Evolutionary conservation across 2,797 vertebrate genomes (phyloP).

Genomic region (Anniella stebbinsi): DNA sequence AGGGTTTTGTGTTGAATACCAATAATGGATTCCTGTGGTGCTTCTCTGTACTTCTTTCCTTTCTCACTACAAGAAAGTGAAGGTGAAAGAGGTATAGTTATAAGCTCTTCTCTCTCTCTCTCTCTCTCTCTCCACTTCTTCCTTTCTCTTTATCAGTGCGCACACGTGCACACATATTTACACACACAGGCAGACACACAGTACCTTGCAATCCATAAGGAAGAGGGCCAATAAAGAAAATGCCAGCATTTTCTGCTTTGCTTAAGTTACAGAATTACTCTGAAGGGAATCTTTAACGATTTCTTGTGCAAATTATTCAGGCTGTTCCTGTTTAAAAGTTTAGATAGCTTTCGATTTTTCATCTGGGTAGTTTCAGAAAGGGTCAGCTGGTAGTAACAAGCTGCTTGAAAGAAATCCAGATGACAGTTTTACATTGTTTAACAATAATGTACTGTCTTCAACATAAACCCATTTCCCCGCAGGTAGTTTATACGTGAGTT

Average conservation of each 20-base stretch:
- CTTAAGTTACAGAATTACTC: background rate
- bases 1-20: too few relatives aligned
- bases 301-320: background rate
- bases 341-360: background rate
- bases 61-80: background rate
- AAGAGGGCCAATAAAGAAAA: background rate
- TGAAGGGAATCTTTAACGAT: background rate
- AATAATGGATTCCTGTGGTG: background rate
- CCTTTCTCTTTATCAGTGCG: background rate
- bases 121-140: background rate
- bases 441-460: slow-evolving; percentile 2
- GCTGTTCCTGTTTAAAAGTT: background rate
- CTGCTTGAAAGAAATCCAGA: background rate
- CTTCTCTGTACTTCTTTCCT: background rate
- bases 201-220: background rate
- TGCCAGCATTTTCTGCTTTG: background rate
- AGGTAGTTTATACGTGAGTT: background rate
- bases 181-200: background rate
- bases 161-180: too few relatives aligned
- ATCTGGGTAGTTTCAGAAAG: background rate
- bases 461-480: background rate
- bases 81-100: background rate
- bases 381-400: background rate
- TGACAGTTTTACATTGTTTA: too few relatives aligned
- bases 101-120: background rate